phyloP scores from a whole-genome alignment of 2,888 invertebrate genomes.

The Acleris sparsana region DNA sequence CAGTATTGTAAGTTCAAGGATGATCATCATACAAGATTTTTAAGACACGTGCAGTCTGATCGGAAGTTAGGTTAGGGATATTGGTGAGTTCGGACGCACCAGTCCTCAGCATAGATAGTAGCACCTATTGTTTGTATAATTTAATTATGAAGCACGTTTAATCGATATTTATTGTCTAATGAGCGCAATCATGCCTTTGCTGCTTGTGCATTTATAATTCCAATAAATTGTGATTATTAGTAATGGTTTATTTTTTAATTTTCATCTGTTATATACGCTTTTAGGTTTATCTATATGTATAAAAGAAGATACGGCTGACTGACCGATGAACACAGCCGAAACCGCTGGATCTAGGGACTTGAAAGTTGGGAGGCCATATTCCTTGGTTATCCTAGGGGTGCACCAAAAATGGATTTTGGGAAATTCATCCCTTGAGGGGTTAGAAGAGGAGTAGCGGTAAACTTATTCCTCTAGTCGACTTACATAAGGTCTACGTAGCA shows the following conservation, averaged over 20 bases:
- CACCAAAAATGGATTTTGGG: no score
- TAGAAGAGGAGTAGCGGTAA: no score
- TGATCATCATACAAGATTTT: slow-evolving; percentile 37
- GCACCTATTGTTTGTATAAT: slow-evolving; percentile 63
- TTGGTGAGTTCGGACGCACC: slow-evolving; percentile 70
- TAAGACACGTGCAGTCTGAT: slow-evolving; percentile 50
- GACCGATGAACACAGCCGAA: no score
- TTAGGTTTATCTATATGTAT: no score
- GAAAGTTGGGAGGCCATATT: no score
- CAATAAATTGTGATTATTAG: slow-evolving; percentile 81
- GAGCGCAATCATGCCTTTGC: slow-evolving; percentile 72
- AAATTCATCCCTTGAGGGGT: no score
- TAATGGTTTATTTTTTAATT: slow-evolving; percentile 47
- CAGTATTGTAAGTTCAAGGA: slow-evolving; percentile 46
- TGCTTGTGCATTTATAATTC: slow-evolving; percentile 81
- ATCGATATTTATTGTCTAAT: slow-evolving; percentile 73
- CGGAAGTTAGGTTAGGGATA: slow-evolving; percentile 53
- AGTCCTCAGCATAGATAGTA: slow-evolving; percentile 72
- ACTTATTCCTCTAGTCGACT: no score
- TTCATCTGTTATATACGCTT: not conserved
- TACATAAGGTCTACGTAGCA: no score
- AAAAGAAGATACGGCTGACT: no score
- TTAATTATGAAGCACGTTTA: slow-evolving; percentile 75
- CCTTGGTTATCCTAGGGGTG: no score
- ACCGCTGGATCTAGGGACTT: no score